Evolutionary conservation across 2,888 invertebrate species (phyloP).

Genomic region (Zootermopsis nevadensis): DNA sequence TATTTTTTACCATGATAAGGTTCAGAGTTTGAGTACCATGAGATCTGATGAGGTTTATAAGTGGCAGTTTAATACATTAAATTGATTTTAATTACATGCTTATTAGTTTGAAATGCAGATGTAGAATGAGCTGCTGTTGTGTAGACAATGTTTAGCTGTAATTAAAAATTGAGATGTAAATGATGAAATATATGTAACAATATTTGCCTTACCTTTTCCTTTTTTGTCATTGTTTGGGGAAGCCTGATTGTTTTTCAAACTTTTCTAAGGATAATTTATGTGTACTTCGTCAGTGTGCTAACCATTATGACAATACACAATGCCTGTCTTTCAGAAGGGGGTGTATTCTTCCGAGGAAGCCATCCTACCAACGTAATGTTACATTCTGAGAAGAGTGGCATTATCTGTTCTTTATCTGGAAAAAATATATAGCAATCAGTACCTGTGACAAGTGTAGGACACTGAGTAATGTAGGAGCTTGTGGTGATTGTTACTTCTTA

Average conservation of each 20-base stretch:
- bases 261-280: background rate
- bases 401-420: conserved; percentile 28
- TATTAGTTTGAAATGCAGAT: no score
- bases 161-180: background rate
- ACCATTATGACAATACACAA: conserved; percentile 3
- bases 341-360: conserved; percentile 44
- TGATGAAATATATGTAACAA: background rate
- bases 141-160: background rate
- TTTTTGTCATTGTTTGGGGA: background rate
- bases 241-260: background rate
- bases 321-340: conserved; percentile 44
- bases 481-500: conserved; percentile 6
- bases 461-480: background rate
- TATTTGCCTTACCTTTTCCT: background rate
- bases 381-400: conserved; percentile 18
- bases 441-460: conserved; percentile 27
- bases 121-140: no score
- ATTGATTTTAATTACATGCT: no score
- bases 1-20: no score
- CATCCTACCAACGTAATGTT: conserved; percentile 48
- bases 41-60: no score
- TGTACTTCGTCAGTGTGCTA: background rate
- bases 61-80: no score
- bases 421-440: conserved; percentile 32
- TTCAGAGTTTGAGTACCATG: no score